Conservation (phyloP, 2,888 invertebrate species). For the Drosophila vallismaia region DNA sequence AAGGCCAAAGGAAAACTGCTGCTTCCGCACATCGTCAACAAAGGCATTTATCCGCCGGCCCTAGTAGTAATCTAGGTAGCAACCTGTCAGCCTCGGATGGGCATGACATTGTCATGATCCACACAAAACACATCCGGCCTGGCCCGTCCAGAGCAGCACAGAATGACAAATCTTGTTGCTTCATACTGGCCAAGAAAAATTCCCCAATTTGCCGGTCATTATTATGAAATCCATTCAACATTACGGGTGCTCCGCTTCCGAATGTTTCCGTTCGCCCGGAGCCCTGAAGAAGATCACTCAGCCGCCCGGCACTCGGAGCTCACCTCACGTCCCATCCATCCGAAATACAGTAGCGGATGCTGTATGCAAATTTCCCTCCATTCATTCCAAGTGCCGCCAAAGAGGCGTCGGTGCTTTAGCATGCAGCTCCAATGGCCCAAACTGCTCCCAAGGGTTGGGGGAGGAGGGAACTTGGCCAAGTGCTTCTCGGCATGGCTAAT, state of each 20-base stretch:
- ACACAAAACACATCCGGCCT: conserved; percentile 76
- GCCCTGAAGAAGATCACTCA: conserved; percentile 32
- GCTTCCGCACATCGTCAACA: conserved; percentile 69
- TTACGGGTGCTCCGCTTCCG: conserved; percentile 53
- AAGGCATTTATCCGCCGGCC: conserved; percentile 46
- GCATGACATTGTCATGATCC: conserved; percentile 68
- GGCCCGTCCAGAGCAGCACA: conserved; percentile 53
- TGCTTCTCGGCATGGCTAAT: conserved; percentile 72
- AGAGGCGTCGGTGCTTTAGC: conserved; percentile 58
- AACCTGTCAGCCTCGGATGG: conserved; percentile 65
- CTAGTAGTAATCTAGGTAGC: conserved; percentile 45
- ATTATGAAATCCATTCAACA: conserved; percentile 60
- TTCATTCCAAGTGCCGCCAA: conserved; percentile 70
- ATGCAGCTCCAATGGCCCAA: conserved; percentile 49
- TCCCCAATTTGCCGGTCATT: conserved; percentile 66
- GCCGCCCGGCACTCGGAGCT: conserved; percentile 17
- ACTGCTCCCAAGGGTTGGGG: not conserved
- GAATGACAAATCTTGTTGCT: conserved; percentile 61
- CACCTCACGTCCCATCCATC: conserved; percentile 59
- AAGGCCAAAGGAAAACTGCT: conserved; percentile 56
- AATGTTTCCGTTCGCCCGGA: conserved; percentile 57
- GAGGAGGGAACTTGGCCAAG: conserved; percentile 64
- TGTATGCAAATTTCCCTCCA: conserved; percentile 73
- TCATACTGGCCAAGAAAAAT: conserved; percentile 50
- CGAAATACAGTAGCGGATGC: conserved; percentile 75